Conservation (phyloP, 2,797 vertebrate species). For the Amblyopsis hoosieri region DNA sequence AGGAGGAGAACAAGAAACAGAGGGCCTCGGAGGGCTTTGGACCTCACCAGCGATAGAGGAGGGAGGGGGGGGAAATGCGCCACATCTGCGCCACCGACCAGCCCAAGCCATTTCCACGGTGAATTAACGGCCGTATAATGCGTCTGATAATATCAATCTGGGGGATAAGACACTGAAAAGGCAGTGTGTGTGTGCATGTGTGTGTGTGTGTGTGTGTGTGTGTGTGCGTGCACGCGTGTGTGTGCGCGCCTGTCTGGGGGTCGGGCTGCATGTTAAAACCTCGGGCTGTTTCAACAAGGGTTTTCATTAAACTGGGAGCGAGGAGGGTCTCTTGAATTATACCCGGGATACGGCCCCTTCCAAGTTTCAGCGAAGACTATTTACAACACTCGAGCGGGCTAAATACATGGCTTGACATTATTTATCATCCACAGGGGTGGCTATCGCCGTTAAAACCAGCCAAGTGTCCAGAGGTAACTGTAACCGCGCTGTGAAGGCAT, state of each 20-base stretch:
- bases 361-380: slow-evolving; percentile 64
- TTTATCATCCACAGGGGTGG: slow-evolving; percentile 60
- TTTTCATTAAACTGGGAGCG: slow-evolving; percentile 40
- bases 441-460: slow-evolving; percentile 68
- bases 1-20: slow-evolving; percentile 77
- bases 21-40: slow-evolving; percentile 70
- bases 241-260: slow-evolving; percentile 13
- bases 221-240: neutral
- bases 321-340: slow-evolving; percentile 50
- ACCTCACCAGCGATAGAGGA: slow-evolving; percentile 60
- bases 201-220: slow-evolving; percentile 16
- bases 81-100: slow-evolving; percentile 94
- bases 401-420: slow-evolving; percentile 61
- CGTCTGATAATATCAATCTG: slow-evolving; percentile 96
- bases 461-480: slow-evolving; percentile 75
- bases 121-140: slow-evolving; percentile 98
- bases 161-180: slow-evolving; percentile 74
- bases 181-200: slow-evolving; percentile 8
- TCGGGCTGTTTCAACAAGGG: slow-evolving; percentile 56
- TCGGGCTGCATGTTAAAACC: slow-evolving; percentile 52
- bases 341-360: slow-evolving; percentile 33
- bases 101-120: slow-evolving; percentile 95
- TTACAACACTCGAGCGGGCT: slow-evolving; percentile 61
- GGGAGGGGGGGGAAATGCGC: slow-evolving; percentile 80
- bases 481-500: slow-evolving; percentile 71